phyloP scores from a whole-genome alignment of 2,888 invertebrate genomes.

The Sialis fuliginosa region DNA sequence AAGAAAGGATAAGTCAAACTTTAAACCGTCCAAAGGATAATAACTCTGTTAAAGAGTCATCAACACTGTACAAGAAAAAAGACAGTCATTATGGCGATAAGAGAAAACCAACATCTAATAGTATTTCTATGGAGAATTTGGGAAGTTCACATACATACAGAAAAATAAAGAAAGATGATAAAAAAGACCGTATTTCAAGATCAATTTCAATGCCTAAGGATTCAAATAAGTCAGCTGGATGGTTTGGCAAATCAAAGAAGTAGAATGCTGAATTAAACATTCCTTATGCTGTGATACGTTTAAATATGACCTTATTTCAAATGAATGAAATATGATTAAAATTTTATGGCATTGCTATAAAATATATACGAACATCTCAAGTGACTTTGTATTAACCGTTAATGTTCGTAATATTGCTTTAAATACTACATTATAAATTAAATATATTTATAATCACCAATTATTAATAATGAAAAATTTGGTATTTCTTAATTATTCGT shows the following conservation, averaged over 20 bases:
- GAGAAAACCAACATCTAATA: slow-evolving; percentile 11
- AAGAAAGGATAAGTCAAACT: slow-evolving; percentile 17
- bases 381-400: too few relatives aligned
- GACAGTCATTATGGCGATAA: slow-evolving; percentile 23
- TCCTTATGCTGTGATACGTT: too few relatives aligned
- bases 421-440: too few relatives aligned
- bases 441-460: too few relatives aligned
- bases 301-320: too few relatives aligned
- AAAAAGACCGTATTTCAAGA: slow-evolving; percentile 31
- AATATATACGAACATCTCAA: too few relatives aligned
- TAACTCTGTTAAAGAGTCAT: background rate
- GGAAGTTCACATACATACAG: slow-evolving; percentile 22
- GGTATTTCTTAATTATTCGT: too few relatives aligned
- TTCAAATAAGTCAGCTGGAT: slow-evolving; percentile 50
- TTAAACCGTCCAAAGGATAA: slow-evolving; percentile 26
- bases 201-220: slow-evolving; percentile 59
- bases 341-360: too few relatives aligned
- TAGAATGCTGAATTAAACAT: background rate
- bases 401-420: too few relatives aligned
- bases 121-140: slow-evolving; percentile 44
- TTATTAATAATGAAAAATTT: too few relatives aligned
- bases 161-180: slow-evolving; percentile 14
- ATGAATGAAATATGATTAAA: too few relatives aligned
- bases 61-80: slow-evolving; percentile 11
- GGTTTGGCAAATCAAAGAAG: slow-evolving; percentile 28